These are phyloP conservation scores for Drosophila carrolli DNA, from an alignment of 1,140 invertebrate species.

Conservation along the genomic window DNA sequence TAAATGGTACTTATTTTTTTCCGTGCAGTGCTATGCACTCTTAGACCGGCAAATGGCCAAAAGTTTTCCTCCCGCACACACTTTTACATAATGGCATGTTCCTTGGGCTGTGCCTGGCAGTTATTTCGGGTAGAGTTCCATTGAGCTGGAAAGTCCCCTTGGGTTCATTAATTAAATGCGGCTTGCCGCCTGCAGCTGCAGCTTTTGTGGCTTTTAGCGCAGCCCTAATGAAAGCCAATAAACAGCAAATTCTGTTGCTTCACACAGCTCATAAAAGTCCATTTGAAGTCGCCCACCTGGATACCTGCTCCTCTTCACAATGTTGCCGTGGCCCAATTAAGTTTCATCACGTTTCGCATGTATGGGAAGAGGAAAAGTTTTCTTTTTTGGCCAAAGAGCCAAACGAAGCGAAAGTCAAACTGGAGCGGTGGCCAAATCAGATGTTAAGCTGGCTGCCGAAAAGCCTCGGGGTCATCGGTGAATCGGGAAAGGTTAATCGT, in stretches of 20 bases:
- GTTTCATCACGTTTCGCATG: constrained; percentile 73
- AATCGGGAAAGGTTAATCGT: constrained; percentile 52
- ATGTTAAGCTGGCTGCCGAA: constrained; percentile 11
- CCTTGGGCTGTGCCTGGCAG: constrained; percentile 10
- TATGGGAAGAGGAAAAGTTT: constrained; percentile 57
- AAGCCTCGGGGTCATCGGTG: constrained; percentile 30
- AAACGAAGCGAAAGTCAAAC: constrained; percentile 66
- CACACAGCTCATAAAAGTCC: constrained; percentile 55
- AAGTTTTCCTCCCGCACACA: constrained; percentile 35
- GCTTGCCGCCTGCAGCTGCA: constrained; percentile 43
- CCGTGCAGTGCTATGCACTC: constrained; percentile 24
- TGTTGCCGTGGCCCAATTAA: constrained; percentile 55
- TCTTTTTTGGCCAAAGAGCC: constrained; percentile 39
- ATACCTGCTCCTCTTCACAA: constrained; percentile 8
- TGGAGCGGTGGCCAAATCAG: constrained; percentile 41
- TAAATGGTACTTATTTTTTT: background rate
- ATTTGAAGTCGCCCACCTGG: constrained; percentile 22
- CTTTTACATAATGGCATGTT: constrained; percentile 29
- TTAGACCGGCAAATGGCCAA: constrained; percentile 33
- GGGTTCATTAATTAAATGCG: constrained; percentile 69
- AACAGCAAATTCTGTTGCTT: constrained; percentile 52
- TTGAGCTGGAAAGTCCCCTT: constrained; percentile 34
- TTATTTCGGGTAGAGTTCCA: constrained; percentile 29
- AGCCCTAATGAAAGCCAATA: constrained; percentile 63
- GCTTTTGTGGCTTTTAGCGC: constrained; percentile 37